phyloP scores from a whole-genome alignment of 2,888 invertebrate species.

The Sarcophaga variegata region DNA sequence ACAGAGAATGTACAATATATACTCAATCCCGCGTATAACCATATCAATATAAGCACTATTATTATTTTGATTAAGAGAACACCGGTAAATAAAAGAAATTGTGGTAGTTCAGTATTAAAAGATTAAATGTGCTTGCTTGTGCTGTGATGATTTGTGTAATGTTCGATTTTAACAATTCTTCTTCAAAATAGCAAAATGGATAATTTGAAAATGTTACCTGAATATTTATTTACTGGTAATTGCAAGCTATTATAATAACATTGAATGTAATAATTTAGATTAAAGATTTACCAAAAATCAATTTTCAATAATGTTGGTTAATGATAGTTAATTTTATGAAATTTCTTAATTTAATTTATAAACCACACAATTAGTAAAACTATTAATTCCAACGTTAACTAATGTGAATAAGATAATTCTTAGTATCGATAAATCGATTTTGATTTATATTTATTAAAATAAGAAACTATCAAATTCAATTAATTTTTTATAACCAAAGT shows the following conservation, averaged over 20 bases:
- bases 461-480: too few relatives aligned
- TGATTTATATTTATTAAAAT: too few relatives aligned
- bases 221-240: constrained; percentile 74
- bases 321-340: too few relatives aligned
- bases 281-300: too few relatives aligned
- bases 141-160: constrained; percentile 10
- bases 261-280: too few relatives aligned
- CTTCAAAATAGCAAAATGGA: constrained; percentile 28
- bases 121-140: constrained; percentile 20
- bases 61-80: constrained; percentile 5
- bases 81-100: constrained; percentile 59
- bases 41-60: neutral
- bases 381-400: neutral
- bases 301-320: too few relatives aligned
- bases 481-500: too few relatives aligned
- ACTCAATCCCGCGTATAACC: neutral
- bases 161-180: constrained; percentile 15
- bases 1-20: neutral
- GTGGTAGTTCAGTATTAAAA: constrained; percentile 47
- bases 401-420: too few relatives aligned
- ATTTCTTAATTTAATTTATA: too few relatives aligned
- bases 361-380: neutral
- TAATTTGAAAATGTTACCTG: constrained; percentile 73
- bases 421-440: too few relatives aligned
- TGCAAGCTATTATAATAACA: constrained; percentile 21